Evolutionary conservation across 2,888 invertebrate species (phyloP).

Genomic region (Fragum whitleyi): DNA sequence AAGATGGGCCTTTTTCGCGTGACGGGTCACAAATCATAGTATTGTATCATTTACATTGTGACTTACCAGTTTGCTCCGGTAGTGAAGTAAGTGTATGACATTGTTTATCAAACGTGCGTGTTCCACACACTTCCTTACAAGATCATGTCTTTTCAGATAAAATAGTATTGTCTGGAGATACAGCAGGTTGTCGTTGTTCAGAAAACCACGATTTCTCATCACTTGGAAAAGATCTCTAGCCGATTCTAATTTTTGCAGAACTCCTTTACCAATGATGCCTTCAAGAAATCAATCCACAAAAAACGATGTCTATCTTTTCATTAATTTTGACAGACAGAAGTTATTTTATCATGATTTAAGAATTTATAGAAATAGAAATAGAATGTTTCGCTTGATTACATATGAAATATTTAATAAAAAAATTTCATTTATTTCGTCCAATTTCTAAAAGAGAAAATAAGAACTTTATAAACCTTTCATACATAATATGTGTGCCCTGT

Average conservation of each 20-base stretch:
- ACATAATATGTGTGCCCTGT: too few relatives aligned
- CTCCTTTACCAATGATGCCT: constrained; percentile 17
- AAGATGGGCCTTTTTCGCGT: too few relatives aligned
- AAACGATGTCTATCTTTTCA: too few relatives aligned
- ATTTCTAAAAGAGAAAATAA: too few relatives aligned
- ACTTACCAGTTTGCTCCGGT: constrained; percentile 7
- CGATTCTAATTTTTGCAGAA: neutral
- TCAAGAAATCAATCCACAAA: neutral
- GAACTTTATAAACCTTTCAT: too few relatives aligned
- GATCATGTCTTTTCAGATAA: neutral
- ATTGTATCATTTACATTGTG: neutral
- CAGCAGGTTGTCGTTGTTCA: constrained; percentile 4
- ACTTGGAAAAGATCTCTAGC: neutral
- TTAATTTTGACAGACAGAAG: too few relatives aligned
- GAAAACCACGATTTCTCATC: neutral
- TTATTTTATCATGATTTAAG: too few relatives aligned
- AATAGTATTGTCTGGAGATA: constrained; percentile 11
- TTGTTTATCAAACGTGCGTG: constrained; percentile 3
- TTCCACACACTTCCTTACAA: neutral
- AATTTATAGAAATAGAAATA: too few relatives aligned
- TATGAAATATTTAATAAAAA: too few relatives aligned
- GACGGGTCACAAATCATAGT: too few relatives aligned
- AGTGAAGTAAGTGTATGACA: neutral
- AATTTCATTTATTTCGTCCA: too few relatives aligned
- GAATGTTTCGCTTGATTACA: too few relatives aligned